Percentiles rank a stretch among this genome's conserved stretches.
phyloP scores from a whole-genome alignment of 2,888 invertebrate genomes.

The Eristalis arbustorum region DNA sequence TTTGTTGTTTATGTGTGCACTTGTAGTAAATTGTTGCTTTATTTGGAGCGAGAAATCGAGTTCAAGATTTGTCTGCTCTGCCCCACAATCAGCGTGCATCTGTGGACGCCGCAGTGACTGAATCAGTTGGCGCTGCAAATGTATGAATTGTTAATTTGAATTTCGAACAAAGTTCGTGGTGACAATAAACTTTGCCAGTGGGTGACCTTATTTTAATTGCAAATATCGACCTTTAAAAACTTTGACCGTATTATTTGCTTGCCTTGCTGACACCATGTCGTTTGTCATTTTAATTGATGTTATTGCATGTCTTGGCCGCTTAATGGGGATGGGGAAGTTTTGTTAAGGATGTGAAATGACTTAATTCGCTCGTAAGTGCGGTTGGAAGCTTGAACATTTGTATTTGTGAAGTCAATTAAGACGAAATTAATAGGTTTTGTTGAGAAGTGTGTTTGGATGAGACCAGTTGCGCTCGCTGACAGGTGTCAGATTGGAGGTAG shows the following conservation, averaged over 20 bases:
- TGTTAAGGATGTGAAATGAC: not conserved
- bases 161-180: not conserved
- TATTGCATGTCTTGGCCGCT: not conserved
- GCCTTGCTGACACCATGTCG: not conserved
- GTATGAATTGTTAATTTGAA: not conserved
- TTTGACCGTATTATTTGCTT: not conserved
- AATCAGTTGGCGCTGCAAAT: not conserved
- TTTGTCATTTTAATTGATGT: not conserved
- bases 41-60: constrained; percentile 52
- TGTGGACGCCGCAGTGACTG: not conserved
- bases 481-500: too few relatives aligned
- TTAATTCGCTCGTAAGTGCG: not conserved
- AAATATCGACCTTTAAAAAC: constrained; percentile 5
- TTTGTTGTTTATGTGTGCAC: not conserved
- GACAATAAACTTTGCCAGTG: not conserved
- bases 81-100: not conserved
- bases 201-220: constrained; percentile 6
- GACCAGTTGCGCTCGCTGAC: too few relatives aligned
- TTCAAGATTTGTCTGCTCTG: constrained; percentile 41
- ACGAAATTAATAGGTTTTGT: not conserved
- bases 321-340: not conserved
- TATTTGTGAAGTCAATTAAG: not conserved
- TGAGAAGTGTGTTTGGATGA: not conserved
- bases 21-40: not conserved
- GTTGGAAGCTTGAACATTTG: not conserved